phyloP scores from a whole-genome alignment of 1,140 invertebrate species.

The Homarus americanus region DNA sequence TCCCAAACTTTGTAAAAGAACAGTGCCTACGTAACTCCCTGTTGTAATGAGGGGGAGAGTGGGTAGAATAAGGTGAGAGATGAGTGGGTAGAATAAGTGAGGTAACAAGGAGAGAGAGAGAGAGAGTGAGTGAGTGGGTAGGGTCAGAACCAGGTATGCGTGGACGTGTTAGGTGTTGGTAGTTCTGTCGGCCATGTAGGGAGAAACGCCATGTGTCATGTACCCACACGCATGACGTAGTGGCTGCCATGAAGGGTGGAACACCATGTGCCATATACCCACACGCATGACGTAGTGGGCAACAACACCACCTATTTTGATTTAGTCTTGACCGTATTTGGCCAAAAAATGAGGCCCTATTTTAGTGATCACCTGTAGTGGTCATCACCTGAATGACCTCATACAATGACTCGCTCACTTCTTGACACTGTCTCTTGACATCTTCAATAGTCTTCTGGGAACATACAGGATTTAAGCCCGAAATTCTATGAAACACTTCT shows the following conservation, averaged over 20 bases:
- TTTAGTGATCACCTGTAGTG: neutral
- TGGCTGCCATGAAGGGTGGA: no score
- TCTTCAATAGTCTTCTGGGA: constrained; percentile 2
- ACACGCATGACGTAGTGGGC: constrained; percentile 34
- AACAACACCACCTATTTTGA: constrained; percentile 27
- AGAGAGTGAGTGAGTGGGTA: no score
- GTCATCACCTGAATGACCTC: neutral
- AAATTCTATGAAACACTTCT: constrained; percentile 30
- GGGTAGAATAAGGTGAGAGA: no score
- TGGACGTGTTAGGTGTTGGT: no score
- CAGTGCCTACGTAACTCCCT: no score
- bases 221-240: constrained; percentile 48
- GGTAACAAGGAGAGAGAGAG: no score
- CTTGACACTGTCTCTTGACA: no score
- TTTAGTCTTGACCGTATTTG: constrained; percentile 6
- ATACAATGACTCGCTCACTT: neutral
- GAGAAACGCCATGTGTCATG: neutral
- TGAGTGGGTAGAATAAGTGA: no score
- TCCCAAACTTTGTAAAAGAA: no score
- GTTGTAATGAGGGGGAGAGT: no score
- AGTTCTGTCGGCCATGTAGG: no score
- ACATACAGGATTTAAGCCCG: constrained; percentile 2
- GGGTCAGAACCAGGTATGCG: no score
- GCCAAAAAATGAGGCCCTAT: neutral
- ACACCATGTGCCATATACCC: constrained; percentile 4